Conservation (phyloP, 2,797 vertebrate genomes). For the Acipenser ruthenus region DNA sequence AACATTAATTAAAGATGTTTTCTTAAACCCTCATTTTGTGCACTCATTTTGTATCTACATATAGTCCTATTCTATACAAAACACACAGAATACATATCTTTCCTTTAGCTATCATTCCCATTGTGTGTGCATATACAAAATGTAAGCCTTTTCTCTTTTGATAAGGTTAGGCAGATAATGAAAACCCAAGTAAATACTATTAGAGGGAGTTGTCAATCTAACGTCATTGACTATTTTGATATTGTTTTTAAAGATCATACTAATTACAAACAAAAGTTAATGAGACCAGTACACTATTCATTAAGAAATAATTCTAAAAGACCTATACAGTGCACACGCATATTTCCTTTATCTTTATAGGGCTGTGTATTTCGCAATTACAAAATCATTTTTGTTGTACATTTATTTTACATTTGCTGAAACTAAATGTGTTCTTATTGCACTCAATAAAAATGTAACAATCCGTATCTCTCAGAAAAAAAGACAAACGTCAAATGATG, state of each 20-base stretch:
- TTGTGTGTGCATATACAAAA: background rate
- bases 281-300: background rate
- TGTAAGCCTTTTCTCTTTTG: no score
- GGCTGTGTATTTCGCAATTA: slow-evolving; percentile 54
- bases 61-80: no score
- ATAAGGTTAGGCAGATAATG: no score
- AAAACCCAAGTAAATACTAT: no score
- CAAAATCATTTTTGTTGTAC: slow-evolving; percentile 70
- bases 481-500: slow-evolving; percentile 88
- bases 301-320: slow-evolving; percentile 39
- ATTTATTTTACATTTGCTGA: slow-evolving; percentile 75
- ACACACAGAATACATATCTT: no score
- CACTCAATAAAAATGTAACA: slow-evolving; percentile 95
- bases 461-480: slow-evolving; percentile 81
- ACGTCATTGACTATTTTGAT: no score
- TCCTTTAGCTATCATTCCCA: background rate
- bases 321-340: slow-evolving; percentile 56
- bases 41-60: slow-evolving; percentile 36
- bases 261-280: no score
- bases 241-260: background rate
- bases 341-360: slow-evolving; percentile 31
- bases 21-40: slow-evolving; percentile 48
- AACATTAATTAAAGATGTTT: slow-evolving; percentile 66
- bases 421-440: slow-evolving; percentile 81
- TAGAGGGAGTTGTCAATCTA: no score